Evolutionary conservation across 2,888 invertebrate species (phyloP).

Genomic region (Saturnia japonica): DNA sequence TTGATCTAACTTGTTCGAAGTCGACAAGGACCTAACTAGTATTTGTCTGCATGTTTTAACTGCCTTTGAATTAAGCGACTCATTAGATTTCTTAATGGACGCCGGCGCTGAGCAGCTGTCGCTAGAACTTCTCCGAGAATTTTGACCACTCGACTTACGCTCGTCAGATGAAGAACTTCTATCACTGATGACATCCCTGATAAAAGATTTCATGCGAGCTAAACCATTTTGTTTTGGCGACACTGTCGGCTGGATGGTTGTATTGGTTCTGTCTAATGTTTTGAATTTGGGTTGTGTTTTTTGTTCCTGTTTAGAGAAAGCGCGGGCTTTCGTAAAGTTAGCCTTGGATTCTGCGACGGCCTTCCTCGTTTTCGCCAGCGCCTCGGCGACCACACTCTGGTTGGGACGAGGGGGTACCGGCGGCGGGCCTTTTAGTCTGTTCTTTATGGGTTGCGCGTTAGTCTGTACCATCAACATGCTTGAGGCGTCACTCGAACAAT

Average conservation of each 20-base stretch:
- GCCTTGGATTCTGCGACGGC: slow-evolving; percentile 77
- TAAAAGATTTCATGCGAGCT: slow-evolving; percentile 78
- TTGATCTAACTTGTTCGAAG: slow-evolving; percentile 77
- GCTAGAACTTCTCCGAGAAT: slow-evolving; percentile 73
- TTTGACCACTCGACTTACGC: slow-evolving; percentile 70
- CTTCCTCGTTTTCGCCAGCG: slow-evolving; percentile 85
- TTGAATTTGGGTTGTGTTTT: slow-evolving; percentile 59
- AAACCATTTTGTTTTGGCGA: slow-evolving; percentile 77
- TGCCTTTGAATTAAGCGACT: slow-evolving; percentile 74
- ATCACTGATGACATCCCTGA: slow-evolving; percentile 79
- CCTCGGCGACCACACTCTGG: slow-evolving; percentile 87
- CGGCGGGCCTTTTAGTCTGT: slow-evolving; percentile 84
- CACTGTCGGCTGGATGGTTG: slow-evolving; percentile 56
- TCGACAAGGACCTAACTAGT: slow-evolving; percentile 75
- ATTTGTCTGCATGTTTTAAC: slow-evolving; percentile 79
- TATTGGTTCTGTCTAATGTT: slow-evolving; percentile 66
- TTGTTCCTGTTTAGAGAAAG: slow-evolving; percentile 62
- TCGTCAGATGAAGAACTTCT: slow-evolving; percentile 77
- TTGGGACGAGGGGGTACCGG: slow-evolving; percentile 92
- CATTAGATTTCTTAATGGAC: slow-evolving; percentile 67
- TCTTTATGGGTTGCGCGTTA: slow-evolving; percentile 81
- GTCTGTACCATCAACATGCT: slow-evolving; percentile 81
- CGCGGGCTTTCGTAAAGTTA: slow-evolving; percentile 67
- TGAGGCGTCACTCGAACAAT: slow-evolving; percentile 72
- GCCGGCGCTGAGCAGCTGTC: slow-evolving; percentile 69